A percentile compares a stretch with the other conserved stretches of the same genome.
Conservation (phyloP, 2,113 vertebrate species). For the Scartelaos histophorus region DNA sequence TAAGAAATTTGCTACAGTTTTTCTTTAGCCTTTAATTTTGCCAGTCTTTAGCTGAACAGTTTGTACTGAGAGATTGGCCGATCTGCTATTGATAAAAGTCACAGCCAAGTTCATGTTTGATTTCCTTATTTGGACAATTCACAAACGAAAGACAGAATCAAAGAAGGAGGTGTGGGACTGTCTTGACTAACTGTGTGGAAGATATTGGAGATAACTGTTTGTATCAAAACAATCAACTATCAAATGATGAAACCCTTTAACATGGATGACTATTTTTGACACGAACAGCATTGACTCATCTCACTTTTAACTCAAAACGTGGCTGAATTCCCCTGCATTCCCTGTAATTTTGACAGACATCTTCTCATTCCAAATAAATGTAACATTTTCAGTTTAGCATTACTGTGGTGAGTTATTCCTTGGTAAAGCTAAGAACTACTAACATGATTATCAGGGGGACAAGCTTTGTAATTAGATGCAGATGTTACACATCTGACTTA, state of each 20-base stretch:
- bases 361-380: background rate
- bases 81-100: constrained; percentile 32
- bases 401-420: background rate
- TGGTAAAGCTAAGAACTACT: too few relatives aligned
- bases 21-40: constrained; percentile 6
- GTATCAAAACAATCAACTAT: constrained; percentile 22
- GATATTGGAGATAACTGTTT: constrained; percentile 18
- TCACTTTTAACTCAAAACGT: background rate
- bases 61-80: constrained; percentile 13
- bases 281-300: background rate
- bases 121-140: constrained; percentile 27
- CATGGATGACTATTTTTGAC: background rate
- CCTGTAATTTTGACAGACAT: background rate
- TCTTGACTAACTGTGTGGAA: constrained; percentile 28
- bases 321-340: background rate
- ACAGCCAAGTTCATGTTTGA: constrained; percentile 30
- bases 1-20: background rate
- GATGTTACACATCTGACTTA: too few relatives aligned
- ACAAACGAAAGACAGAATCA: background rate
- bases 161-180: constrained; percentile 13
- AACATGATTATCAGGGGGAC: too few relatives aligned
- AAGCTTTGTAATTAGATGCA: too few relatives aligned
- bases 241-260: constrained; percentile 11
- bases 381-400: background rate
- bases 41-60: constrained; percentile 1